Evolutionary conservation across 2,888 invertebrate genomes (phyloP).

Genomic region (Isoperla grammatica): DNA sequence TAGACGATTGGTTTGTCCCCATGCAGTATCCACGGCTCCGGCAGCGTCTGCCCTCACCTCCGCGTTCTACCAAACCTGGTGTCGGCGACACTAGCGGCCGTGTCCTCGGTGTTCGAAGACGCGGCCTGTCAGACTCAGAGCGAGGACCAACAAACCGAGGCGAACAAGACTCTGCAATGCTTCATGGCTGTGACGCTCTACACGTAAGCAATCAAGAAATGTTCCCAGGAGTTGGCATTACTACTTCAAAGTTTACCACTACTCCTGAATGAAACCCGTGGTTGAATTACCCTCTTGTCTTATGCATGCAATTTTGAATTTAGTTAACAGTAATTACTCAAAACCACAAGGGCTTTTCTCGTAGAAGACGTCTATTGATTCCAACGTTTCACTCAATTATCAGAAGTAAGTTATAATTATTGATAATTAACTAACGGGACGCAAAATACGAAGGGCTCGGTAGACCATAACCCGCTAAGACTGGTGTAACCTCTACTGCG

Average conservation of each 20-base stretch:
- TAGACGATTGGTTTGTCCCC: constrained; percentile 20
- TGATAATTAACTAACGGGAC: too few species aligned
- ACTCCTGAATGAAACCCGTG: too few species aligned
- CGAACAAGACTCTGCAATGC: constrained; percentile 41
- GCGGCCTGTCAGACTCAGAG: constrained; percentile 17
- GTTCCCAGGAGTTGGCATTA: constrained; percentile 6
- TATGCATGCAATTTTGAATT: too few species aligned
- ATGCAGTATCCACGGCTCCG: constrained; percentile 65
- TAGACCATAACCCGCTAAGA: too few species aligned
- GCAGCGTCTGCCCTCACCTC: constrained; percentile 70
- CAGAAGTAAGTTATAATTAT: too few species aligned
- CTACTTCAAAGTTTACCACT: neutral
- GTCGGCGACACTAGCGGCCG: constrained; percentile 68
- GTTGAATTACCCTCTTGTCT: too few species aligned
- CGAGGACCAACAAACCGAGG: constrained; percentile 16
- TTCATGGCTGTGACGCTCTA: constrained; percentile 46
- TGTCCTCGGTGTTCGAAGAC: constrained; percentile 50
- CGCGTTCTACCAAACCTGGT: constrained; percentile 73
- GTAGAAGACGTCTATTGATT: too few species aligned
- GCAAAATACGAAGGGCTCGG: too few species aligned
- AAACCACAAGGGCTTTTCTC: too few species aligned
- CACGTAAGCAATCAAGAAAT: constrained; percentile 42
- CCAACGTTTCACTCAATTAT: too few species aligned
- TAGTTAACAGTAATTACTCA: too few species aligned
- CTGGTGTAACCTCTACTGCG: too few species aligned